Evolutionary conservation across 1,140 invertebrate genomes (phyloP), one percentile per base, ranked within the genome.

Genomic region (Orussus abietinus): DNA sequence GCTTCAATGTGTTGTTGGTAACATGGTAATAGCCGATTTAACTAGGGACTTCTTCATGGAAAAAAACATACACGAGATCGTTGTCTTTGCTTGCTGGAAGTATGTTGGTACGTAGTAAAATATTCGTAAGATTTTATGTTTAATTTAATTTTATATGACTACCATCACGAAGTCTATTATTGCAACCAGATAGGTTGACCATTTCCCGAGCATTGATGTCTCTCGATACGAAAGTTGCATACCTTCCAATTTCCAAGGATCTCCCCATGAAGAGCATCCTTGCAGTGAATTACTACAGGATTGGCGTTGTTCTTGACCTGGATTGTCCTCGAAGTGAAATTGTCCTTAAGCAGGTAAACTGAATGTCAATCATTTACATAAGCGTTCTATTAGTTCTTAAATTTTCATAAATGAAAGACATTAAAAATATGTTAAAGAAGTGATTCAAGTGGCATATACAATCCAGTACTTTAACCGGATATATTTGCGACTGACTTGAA

Each of bases 271-370:
- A 38, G 10, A 37, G 34, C 21, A 46, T 56, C 22, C 30, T 59
- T 22, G 47, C 44, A 32, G 50, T 53, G 1, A 47, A 55, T 42
- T 59, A 56, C 17, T 55, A 51, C 19, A 49, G 48, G 30, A 29
- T 59, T 13, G 53, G 53, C 26, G 37, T 59, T 29, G 20, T 55
- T 18, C 25, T 55, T 14, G 47, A 59, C 29, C 34, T 56, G 11
- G 50, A 55, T 47, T 56, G 53, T 38, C 36, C 33, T 5, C 15
- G 17, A n/a, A 51, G 42, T 39, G 21, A 49, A 13, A 44, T 25
- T 17, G 47, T 59, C 38, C 46, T 59, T 34, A 19, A 55, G 6
- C 42, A 48, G 49, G 56, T 55, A 47, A 20, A 2, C 10, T 2
- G 10, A 28, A 28, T 28, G 10, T 28, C 25, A 10, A 3, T 12